These are phyloP conservation scores for Synergus laeviventris DNA, from an alignment of 2,888 invertebrate species.

Conservation along the genomic window DNA sequence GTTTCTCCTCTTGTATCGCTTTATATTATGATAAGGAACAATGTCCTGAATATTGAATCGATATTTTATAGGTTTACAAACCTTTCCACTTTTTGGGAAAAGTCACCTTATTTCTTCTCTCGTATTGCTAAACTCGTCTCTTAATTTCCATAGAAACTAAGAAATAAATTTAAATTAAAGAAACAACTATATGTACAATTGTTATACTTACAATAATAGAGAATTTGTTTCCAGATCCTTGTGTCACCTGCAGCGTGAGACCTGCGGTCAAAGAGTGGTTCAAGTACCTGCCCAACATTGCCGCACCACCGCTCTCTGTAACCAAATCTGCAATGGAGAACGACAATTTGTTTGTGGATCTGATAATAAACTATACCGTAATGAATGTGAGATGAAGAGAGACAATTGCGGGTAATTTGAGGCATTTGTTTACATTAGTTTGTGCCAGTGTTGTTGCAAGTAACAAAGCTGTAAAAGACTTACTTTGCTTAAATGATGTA, in stretches of 20 bases:
- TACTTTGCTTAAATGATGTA: background rate
- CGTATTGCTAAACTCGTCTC: background rate
- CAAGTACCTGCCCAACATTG: conserved; percentile 90
- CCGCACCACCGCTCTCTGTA: conserved; percentile 89
- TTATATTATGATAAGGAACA: conserved; percentile 6
- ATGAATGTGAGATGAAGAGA: conserved; percentile 93
- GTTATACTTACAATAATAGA: conserved; percentile 24
- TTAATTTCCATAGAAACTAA: no score
- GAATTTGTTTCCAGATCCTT: conserved; percentile 79
- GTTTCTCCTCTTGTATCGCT: background rate
- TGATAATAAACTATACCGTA: conserved; percentile 92
- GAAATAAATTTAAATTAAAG: no score
- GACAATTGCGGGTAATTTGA: conserved; percentile 88
- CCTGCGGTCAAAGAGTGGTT: conserved; percentile 92
- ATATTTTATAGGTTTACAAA: background rate
- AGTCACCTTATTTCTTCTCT: background rate
- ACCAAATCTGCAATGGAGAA: conserved; percentile 84
- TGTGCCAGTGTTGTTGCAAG: background rate
- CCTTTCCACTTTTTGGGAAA: background rate
- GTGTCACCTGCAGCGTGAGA: conserved; percentile 89
- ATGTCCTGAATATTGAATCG: background rate
- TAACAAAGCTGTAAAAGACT: background rate
- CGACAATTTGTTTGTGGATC: conserved; percentile 93
- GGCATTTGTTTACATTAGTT: background rate
- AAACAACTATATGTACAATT: no score